Base-by-base conservation (phyloP, 2,888 invertebrate species). In the Chymomyza amoena region DNA sequence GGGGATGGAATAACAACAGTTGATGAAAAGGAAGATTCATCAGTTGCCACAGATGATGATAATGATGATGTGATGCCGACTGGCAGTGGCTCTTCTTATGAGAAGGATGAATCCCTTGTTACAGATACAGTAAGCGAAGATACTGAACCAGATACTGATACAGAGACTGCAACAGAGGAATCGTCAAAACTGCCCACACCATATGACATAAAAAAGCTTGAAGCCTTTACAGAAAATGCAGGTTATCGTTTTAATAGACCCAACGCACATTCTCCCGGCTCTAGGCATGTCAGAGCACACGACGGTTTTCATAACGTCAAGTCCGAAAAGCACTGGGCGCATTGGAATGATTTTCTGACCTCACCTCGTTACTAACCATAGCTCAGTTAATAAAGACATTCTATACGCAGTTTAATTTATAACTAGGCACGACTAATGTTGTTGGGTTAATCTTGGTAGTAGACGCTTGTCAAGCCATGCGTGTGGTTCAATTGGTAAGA, bases 271-370 rank as follows among this genome's bases (percentile, higher is more conserved):
- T 36, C 51, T 54, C 7, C 6, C 0, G 69, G 72, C 1, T 1
- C 16, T 1, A 68, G 57, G 0, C 78, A 82, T 25, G 72, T 75
- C 0, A 68, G 5, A 18, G 83, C 76, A 0, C 81, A 81, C 45
- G 74, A 83, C 62, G 81, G 84, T 7, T 82, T 83, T 25, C 79
- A 83, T 50, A 69, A 64, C 28, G 10, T 82, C 1, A 57, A 50
- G 1, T 32, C 1, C 0, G 81, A 81, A n/a, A 59, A 51, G 0
- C 4, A 60, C 2, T 86, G 72, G 75, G 60, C 66, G 0, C 51
- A 63, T 28, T 85, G 80, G 83, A 81, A 85, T 18, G 72, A 84
- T 51, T 57, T n/a, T 1, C 76, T 81, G 1, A 32, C 72, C 70
- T 25, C 61, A 60, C 10, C 56, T 13, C 16, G 20, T 1, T 5